Evolutionary conservation across 2,797 vertebrate species (phyloP), one percentile per base, ranked within the genome.

Genomic region (Acrossocheilus fasciatus): DNA sequence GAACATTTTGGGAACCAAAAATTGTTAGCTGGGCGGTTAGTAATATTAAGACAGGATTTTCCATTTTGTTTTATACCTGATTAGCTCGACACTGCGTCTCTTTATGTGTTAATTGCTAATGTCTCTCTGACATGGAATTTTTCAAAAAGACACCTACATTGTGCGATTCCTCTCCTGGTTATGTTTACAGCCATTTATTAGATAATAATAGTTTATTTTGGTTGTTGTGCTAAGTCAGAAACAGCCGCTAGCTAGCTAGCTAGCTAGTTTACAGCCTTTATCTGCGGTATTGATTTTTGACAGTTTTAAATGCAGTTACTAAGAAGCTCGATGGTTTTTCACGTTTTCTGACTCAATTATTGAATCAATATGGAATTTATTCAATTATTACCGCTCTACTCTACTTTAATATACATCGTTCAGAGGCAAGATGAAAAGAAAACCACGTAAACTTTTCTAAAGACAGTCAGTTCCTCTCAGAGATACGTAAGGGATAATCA

Each of bases 321-420:
- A 30, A 15, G 34, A 69, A 9, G 36, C 34, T 36, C 18, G 4
- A 64, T 64, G 36, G 34, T 17, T 69, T 8, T 69, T 73, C 23
- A 43, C 4, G 43, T 47, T 74, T 9, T 26, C 23, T 34, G 47
- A 75, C 45, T 52, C 45, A 20, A 1, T 50, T 75, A 52, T 30
- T 10, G 5, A 76, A 50, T 75, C 18, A 10, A 18, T 75, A 30
- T 18, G 15, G 9, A 10, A 75, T 82, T 82, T 78, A 89, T 64
- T 82, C 43, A 64, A 59, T 82, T 85, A 43, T 43, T 43, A 43
- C 43, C 9, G 43, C 9, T 43, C 2, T 43, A 43, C 41, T 43
- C 8, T 43, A 43, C 9, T 10, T 43, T 43, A 43, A 43, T 43
- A 43, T 43, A 1, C 41, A 43, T 43, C 41, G 41, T 43, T 43